Conservation (phyloP, 1,140 invertebrate species). For the Nasonia longicornis region DNA sequence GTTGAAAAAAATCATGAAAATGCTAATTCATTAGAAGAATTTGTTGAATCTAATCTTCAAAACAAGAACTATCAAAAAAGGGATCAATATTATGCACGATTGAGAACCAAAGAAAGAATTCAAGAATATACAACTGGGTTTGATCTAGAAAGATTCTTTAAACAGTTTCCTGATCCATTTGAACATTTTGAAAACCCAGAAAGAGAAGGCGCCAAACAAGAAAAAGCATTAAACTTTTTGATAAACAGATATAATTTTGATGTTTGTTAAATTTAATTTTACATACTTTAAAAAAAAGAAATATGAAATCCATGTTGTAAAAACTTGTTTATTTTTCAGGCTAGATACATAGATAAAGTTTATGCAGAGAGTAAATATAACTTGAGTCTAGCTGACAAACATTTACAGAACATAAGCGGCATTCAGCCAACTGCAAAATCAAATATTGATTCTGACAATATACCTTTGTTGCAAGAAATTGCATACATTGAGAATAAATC, state of each 20-base stretch:
- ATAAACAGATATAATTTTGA: conserved; percentile 50
- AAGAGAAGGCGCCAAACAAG: conserved; percentile 54
- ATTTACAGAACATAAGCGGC: conserved; percentile 49
- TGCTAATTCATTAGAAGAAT: conserved; percentile 38
- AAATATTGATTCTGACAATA: conserved; percentile 55
- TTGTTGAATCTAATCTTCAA: conserved; percentile 47
- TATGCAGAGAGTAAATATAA: conserved; percentile 53
- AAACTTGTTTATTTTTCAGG: conserved; percentile 39
- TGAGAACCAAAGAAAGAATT: conserved; percentile 59
- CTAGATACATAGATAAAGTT: conserved; percentile 42
- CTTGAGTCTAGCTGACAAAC: conserved; percentile 54
- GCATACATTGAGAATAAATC: conserved; percentile 68
- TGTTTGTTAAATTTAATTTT: conserved; percentile 9
- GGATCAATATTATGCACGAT: conserved; percentile 61
- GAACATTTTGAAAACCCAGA: conserved; percentile 66
- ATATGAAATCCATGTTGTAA: background rate
- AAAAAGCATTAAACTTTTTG: conserved; percentile 60
- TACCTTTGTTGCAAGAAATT: conserved; percentile 67
- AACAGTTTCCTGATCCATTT: conserved; percentile 71
- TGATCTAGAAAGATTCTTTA: conserved; percentile 69
- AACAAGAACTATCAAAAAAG: conserved; percentile 48
- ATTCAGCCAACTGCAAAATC: background rate
- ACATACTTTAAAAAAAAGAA: background rate
- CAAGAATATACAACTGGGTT: conserved; percentile 66
- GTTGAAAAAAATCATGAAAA: conserved; percentile 40